Base-by-base conservation (phyloP, 2,113 vertebrate genomes). In the Camelus bactrianus region DNA sequence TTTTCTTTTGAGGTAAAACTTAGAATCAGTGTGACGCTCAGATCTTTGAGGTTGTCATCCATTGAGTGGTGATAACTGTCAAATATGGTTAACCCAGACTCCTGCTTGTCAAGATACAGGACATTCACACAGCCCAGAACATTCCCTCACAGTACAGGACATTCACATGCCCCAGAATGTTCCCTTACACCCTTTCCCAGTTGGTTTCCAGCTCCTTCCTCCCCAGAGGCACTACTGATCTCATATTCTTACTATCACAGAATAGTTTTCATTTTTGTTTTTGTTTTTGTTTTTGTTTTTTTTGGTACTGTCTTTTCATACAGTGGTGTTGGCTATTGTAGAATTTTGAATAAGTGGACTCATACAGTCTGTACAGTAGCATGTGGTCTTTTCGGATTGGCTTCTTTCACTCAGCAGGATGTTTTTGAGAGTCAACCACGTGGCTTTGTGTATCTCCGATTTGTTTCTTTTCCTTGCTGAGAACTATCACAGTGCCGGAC, bases 1-100 rank as follows among this genome's bases (percentile, higher is more conserved):
- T 94, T 73, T 87, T 42, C 17, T 86, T 93, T 91, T 52, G 64
- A 81, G 15, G 42, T 54, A 90, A 96, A 90, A 26, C 85, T 76
- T 79, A 58, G 4, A 42, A 12, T 28, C 19, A 65, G n/a, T 32
- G 11, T 14, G 48, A 72, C 54, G 24, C 11, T 79, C 69, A 70
- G 12, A 84, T n/a, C 19, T 60, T 94, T 30, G 86, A 93, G 28
- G 62, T 48, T 38, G 7, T 64, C 16, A 4, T 60, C 50, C 69
- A 22, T 75, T 77, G 35, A 67, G 48, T 88, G 85, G 52, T 89
- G 67, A 19, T 82, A 32, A 81, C 15, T 90, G 60, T 62, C 17
- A 52, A 50, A 86, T 56, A 46, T 17, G 14, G 58, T 32, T 58
- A 72, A 67, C 12, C 14, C 52, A 32, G 54, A 35, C 50, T 48